phyloP scores from a whole-genome alignment of 2,888 invertebrate genomes.

The Coleophora flavipennella region DNA sequence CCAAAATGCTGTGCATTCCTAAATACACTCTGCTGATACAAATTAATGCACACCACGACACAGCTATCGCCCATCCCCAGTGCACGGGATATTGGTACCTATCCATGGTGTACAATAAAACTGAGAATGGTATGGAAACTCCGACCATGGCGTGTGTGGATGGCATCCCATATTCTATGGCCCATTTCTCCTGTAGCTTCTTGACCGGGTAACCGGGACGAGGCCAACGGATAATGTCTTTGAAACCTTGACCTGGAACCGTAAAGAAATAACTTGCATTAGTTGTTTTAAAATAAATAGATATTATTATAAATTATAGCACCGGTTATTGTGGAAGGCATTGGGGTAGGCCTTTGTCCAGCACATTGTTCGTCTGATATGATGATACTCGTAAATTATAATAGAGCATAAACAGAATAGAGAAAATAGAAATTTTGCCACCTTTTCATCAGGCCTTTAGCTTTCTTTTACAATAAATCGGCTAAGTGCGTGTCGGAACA shows the following conservation, averaged over 20 bases:
- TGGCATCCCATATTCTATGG: slow-evolving; percentile 94
- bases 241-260: slow-evolving; percentile 84
- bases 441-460: too few species aligned
- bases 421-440: too few species aligned
- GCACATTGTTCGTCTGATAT: too few species aligned
- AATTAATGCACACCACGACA: slow-evolving; percentile 82
- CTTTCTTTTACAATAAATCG: too few species aligned
- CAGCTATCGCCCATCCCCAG: slow-evolving; percentile 72
- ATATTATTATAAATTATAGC: too few species aligned
- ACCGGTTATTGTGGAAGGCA: too few species aligned
- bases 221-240: slow-evolving; percentile 90
- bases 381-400: too few species aligned
- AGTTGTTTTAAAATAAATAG: too few species aligned
- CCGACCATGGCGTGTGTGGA: slow-evolving; percentile 96
- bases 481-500: too few species aligned
- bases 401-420: too few species aligned
- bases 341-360: too few species aligned
- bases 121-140: slow-evolving; percentile 88
- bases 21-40: slow-evolving; percentile 90
- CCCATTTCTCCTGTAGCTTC: slow-evolving; percentile 89
- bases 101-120: slow-evolving; percentile 84
- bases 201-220: slow-evolving; percentile 89
- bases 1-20: slow-evolving; percentile 94
- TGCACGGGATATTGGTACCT: slow-evolving; percentile 81
- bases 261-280: not conserved